phyloP scores from a whole-genome alignment of 2,113 vertebrate species.

The Pao palembangensis region DNA sequence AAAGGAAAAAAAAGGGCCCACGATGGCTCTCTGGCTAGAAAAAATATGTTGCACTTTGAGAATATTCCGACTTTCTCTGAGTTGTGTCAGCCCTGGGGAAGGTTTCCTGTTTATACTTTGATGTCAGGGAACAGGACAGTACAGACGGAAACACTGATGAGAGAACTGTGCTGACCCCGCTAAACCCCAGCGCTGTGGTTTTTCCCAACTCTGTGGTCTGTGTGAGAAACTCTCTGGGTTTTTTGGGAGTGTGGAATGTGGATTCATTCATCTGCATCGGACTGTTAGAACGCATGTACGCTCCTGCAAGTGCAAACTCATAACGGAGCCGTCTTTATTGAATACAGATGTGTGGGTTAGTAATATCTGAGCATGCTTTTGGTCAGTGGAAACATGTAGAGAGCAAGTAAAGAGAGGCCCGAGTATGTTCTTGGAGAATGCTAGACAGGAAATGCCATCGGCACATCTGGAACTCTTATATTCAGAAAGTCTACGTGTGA shows the following conservation, averaged over 20 bases:
- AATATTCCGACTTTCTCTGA: slow-evolving; percentile 15
- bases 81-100: slow-evolving; percentile 38
- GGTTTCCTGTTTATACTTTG: slow-evolving; percentile 65
- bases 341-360: slow-evolving; percentile 20
- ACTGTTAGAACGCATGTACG: not conserved
- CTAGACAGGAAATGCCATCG: slow-evolving; percentile 74
- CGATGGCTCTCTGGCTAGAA: not conserved
- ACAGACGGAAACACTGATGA: slow-evolving; percentile 51
- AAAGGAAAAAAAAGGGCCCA: slow-evolving; percentile 21
- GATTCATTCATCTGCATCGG: slow-evolving; percentile 2
- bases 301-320: slow-evolving; percentile 19
- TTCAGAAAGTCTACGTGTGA: slow-evolving; percentile 73
- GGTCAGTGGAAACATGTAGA: slow-evolving; percentile 46
- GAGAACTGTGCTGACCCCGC: slow-evolving; percentile 45
- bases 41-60: slow-evolving; percentile 26
- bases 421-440: slow-evolving; percentile 71
- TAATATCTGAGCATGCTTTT: slow-evolving; percentile 25
- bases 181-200: slow-evolving; percentile 34
- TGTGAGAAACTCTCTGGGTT: slow-evolving; percentile 14
- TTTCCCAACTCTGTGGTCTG: slow-evolving; percentile 32
- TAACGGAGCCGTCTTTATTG: not conserved
- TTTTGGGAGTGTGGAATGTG: not conserved
- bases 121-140: slow-evolving; percentile 59
- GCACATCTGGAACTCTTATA: slow-evolving; percentile 77
- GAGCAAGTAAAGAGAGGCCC: slow-evolving; percentile 52